These are phyloP conservation scores for Pogonophryne albipinna DNA, from an alignment of 2,797 vertebrate species.

Conservation along the genomic window DNA sequence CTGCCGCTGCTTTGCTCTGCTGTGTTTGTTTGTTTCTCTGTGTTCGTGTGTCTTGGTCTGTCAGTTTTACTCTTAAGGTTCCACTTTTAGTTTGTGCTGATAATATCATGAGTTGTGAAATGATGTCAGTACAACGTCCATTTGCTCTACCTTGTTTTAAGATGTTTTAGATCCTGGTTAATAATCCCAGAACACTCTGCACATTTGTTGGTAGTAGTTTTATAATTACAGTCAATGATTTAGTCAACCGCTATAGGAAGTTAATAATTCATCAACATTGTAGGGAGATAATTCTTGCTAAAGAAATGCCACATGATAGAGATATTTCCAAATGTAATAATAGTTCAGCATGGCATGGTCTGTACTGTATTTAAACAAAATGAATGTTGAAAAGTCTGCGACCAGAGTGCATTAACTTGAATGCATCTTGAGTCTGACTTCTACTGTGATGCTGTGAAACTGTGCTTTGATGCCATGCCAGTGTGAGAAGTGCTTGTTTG, in stretches of 20 bases:
- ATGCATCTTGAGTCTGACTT: conserved; percentile 60
- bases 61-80: not conserved
- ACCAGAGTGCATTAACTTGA: conserved; percentile 47
- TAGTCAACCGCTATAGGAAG: not conserved
- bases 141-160: not conserved
- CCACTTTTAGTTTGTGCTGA: conserved; percentile 1
- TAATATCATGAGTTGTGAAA: not conserved
- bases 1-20: conserved; percentile 16
- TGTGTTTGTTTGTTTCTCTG: not conserved
- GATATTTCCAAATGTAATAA: conserved; percentile 10
- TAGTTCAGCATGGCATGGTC: conserved; percentile 62
- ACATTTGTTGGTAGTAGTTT: conserved; percentile 7
- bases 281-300: not conserved
- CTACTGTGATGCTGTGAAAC: conserved; percentile 42
- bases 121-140: not conserved
- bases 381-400: conserved; percentile 34
- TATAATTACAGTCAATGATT: not conserved
- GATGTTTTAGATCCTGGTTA: too few relatives aligned
- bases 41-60: not conserved
- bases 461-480: conserved; percentile 51
- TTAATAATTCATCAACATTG: not conserved
- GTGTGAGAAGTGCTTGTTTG: conserved; percentile 63
- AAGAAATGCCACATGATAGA: not conserved
- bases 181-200: not conserved
- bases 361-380: conserved; percentile 23